These are phyloP conservation scores for Lipophrys pholis DNA, from an alignment of 2,113 vertebrate species.

Conservation along the genomic window DNA sequence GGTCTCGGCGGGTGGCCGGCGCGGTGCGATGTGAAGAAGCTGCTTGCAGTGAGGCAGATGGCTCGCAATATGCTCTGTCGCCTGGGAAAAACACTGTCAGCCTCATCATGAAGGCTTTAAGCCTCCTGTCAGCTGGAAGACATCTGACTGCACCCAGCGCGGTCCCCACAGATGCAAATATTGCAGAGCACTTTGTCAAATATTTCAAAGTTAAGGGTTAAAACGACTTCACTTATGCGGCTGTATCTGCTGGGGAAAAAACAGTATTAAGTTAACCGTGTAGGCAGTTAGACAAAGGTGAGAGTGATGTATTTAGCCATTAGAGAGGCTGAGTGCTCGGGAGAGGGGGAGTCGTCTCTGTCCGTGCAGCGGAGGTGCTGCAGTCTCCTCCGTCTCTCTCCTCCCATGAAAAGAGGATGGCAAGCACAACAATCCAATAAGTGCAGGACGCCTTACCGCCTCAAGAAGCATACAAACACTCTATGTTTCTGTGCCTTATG, in stretches of 20 bases:
- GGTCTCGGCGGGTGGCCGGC: slow-evolving; percentile 55
- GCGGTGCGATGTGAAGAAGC: slow-evolving; percentile 25
- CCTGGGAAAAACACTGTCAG: slow-evolving; percentile 64
- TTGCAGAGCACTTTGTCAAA: slow-evolving; percentile 23
- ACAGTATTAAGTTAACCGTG: slow-evolving; percentile 40
- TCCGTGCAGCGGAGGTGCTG: slow-evolving; percentile 46
- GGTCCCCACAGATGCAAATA: slow-evolving; percentile 19
- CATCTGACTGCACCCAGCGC: slow-evolving; percentile 16
- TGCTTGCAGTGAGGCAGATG: slow-evolving; percentile 69
- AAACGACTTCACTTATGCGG: slow-evolving; percentile 11
- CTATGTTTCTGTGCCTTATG: not conserved
- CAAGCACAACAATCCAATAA: slow-evolving; percentile 70
- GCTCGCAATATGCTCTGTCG: slow-evolving; percentile 64
- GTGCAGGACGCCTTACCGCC: slow-evolving; percentile 49
- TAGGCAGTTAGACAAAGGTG: slow-evolving; percentile 61
- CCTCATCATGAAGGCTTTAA: slow-evolving; percentile 46
- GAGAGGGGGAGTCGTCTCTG: slow-evolving; percentile 46
- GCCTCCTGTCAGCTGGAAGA: slow-evolving; percentile 50
- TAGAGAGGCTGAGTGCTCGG: slow-evolving; percentile 55
- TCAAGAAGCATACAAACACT: slow-evolving; percentile 30
- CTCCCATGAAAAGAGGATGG: slow-evolving; percentile 51
- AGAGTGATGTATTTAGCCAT: slow-evolving; percentile 62
- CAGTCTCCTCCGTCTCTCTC: slow-evolving; percentile 42
- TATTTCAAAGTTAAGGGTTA: not conserved
- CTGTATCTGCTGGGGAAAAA: slow-evolving; percentile 15